phyloP scores from a whole-genome alignment of 2,113 vertebrate genomes.

The Erythrocercus mccallii region DNA sequence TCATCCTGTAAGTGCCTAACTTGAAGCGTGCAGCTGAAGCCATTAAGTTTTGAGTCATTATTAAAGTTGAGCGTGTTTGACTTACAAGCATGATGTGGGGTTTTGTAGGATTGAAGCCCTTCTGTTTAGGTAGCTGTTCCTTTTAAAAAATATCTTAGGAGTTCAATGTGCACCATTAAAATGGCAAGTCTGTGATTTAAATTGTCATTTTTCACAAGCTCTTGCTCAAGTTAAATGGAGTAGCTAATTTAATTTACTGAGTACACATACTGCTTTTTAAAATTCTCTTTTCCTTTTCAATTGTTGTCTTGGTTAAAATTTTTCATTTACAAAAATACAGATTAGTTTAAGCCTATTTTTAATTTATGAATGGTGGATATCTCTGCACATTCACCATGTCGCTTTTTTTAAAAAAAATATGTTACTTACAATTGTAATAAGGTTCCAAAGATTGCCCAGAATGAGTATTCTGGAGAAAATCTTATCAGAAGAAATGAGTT shows the following conservation, averaged over 20 bases:
- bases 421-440: not conserved
- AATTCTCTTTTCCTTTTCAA: not conserved
- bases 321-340: not conserved
- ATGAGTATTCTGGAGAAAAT: not conserved
- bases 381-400: accelerated
- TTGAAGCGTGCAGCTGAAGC: not conserved
- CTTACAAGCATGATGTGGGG: accelerated
- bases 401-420: not conserved
- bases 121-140: not conserved
- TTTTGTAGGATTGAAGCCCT: not conserved
- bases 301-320: not conserved
- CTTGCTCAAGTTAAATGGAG: not conserved
- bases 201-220: not conserved
- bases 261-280: not conserved
- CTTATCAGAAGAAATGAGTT: not conserved
- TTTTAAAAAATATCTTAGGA: not conserved
- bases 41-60: not conserved
- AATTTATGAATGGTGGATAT: not conserved
- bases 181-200: not conserved
- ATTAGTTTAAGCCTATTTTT: not conserved
- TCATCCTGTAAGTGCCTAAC: too few relatives aligned
- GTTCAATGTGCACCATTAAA: not conserved
- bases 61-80: not conserved
- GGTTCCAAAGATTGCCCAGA: not conserved
- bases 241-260: not conserved